A percentile compares a stretch with the other conserved stretches of the same genome.
Evolutionary conservation across 2,797 vertebrate species (phyloP).

Genomic region (Antrozous pallidus): DNA sequence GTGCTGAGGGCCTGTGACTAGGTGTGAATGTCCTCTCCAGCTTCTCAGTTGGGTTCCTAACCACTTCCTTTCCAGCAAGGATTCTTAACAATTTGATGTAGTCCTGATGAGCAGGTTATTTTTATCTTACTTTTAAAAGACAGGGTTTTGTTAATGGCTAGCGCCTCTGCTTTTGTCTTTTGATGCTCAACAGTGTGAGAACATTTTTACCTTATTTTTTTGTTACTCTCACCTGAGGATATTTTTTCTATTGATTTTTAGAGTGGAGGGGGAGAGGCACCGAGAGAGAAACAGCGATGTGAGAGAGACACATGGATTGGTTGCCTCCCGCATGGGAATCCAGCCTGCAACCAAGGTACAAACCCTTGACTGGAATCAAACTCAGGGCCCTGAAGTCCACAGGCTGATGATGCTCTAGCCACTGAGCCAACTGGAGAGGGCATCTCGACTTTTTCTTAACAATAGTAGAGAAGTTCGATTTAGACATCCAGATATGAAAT

Average conservation of each 20-base stretch:
- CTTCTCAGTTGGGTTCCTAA: conserved; percentile 30
- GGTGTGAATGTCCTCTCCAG: conserved; percentile 13
- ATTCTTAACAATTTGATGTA: neutral
- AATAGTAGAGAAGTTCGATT: neutral
- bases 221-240: no score
- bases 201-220: no score
- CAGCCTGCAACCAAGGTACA: neutral
- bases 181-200: no score
- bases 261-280: neutral
- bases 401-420: neutral
- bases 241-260: neutral
- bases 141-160: neutral
- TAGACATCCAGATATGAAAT: neutral
- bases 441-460: neutral
- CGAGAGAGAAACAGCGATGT: neutral
- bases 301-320: neutral
- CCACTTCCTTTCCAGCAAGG: conserved; percentile 1
- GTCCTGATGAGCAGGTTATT: neutral
- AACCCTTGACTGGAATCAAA: neutral
- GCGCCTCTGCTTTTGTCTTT: neutral
- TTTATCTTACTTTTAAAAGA: conserved; percentile 5
- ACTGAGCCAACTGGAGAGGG: neutral
- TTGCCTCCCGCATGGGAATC: no score
- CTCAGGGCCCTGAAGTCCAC: neutral
- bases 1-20: conserved; percentile 19